Conservation (phyloP, 2,888 invertebrate genomes). For the Drosophila flavopinicola region DNA sequence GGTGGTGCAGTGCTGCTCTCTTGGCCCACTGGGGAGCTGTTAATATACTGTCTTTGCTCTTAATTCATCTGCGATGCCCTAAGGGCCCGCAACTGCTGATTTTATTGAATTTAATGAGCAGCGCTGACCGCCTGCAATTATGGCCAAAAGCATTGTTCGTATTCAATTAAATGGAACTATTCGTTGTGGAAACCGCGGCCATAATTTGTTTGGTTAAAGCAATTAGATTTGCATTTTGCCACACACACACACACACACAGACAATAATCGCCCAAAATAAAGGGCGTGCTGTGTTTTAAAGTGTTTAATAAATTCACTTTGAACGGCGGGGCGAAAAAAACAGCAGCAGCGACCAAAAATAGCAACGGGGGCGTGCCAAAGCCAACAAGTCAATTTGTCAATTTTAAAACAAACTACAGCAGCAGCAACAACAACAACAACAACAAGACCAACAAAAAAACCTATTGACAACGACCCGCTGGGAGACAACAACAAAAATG, state of each 20-base stretch:
- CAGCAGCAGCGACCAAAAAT: constrained; percentile 38
- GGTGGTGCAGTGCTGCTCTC: neutral
- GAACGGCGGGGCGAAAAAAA: constrained; percentile 1
- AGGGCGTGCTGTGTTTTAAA: constrained; percentile 45
- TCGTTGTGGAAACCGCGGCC: constrained; percentile 25
- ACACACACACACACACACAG: constrained; percentile 2
- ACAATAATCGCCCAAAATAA: neutral
- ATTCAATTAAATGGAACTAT: constrained; percentile 31
- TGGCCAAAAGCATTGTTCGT: constrained; percentile 1
- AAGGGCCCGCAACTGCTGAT: neutral
- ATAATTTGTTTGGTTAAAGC: constrained; percentile 39
- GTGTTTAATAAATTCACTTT: constrained; percentile 66
- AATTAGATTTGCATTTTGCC: constrained; percentile 41
- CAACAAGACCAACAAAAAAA: constrained; percentile 1
- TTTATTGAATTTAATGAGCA: constrained; percentile 32
- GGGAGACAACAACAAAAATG: constrained; percentile 19
- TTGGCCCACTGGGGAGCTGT: neutral
- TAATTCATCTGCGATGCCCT: neutral
- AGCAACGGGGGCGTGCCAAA: constrained; percentile 43
- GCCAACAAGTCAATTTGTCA: constrained; percentile 71
- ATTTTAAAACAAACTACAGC: constrained; percentile 66
- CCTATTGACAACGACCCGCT: constrained; percentile 32
- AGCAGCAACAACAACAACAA: constrained; percentile 5
- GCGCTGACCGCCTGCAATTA: constrained; percentile 16
- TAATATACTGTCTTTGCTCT: neutral